Percentiles rank a stretch among this genome's conserved stretches.
phyloP scores from a whole-genome alignment of 2,797 vertebrate species.

The Phoebastria nigripes region DNA sequence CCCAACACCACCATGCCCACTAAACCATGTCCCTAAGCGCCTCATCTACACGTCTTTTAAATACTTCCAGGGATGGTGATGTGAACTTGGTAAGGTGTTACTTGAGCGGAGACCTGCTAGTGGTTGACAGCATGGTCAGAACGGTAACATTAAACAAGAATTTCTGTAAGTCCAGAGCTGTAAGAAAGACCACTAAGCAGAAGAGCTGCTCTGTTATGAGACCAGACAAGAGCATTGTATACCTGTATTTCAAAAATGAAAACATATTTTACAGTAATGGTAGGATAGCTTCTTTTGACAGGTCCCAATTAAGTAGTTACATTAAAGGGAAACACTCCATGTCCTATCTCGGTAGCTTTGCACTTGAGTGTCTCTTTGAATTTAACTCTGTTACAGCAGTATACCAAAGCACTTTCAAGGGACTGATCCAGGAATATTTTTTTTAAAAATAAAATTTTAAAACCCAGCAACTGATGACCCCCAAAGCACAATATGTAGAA shows the following conservation, averaged over 20 bases:
- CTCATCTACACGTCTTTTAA: no score
- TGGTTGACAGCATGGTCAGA: neutral
- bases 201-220: neutral
- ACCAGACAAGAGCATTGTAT: neutral
- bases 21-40: no score
- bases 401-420: neutral
- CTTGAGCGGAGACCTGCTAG: neutral
- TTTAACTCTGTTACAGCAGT: neutral
- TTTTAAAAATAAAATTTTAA: neutral
- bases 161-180: neutral
- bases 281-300: neutral
- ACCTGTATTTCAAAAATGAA: neutral
- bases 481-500: neutral
- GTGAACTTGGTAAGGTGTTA: neutral
- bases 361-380: neutral
- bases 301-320: neutral
- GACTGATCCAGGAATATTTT: neutral
- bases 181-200: neutral
- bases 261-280: neutral
- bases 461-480: neutral
- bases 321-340: neutral
- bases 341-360: neutral
- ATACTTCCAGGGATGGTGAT: no score
- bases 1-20: no score
- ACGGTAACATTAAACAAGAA: neutral